Conservation (phyloP, 2,797 vertebrate genomes). For the Spinus olivaceus region DNA sequence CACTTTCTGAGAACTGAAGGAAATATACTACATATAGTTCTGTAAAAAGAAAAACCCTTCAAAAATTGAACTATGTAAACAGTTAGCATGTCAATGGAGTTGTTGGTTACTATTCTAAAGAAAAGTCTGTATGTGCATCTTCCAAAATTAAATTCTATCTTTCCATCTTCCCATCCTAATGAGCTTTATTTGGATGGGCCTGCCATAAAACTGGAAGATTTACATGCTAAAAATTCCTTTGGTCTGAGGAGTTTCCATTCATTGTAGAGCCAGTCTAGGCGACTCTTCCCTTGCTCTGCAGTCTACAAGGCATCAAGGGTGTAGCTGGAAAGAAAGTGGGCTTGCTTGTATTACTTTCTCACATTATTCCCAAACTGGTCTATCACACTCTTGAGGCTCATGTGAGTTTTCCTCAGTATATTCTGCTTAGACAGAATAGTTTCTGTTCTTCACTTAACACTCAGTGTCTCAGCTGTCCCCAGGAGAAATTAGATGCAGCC, state of each 20-base stretch:
- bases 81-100: neutral
- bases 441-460: neutral
- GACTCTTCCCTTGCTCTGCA: neutral
- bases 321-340: neutral
- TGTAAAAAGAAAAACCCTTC: neutral
- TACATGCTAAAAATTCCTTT: conserved; percentile 6
- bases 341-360: neutral
- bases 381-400: neutral
- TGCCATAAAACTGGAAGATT: neutral
- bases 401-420: neutral
- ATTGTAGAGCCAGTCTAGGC: neutral
- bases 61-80: neutral
- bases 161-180: neutral
- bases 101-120: neutral
- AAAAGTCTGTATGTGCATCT: neutral
- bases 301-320: neutral
- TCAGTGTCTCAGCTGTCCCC: neutral
- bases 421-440: neutral
- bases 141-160: neutral
- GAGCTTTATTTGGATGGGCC: neutral
- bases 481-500: conserved; percentile 36
- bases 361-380: neutral
- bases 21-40: neutral
- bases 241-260: neutral
- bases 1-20: neutral